These are phyloP conservation scores for Hoplias malabaricus DNA, from an alignment of 2,113 vertebrate species.

Conservation along the genomic window DNA sequence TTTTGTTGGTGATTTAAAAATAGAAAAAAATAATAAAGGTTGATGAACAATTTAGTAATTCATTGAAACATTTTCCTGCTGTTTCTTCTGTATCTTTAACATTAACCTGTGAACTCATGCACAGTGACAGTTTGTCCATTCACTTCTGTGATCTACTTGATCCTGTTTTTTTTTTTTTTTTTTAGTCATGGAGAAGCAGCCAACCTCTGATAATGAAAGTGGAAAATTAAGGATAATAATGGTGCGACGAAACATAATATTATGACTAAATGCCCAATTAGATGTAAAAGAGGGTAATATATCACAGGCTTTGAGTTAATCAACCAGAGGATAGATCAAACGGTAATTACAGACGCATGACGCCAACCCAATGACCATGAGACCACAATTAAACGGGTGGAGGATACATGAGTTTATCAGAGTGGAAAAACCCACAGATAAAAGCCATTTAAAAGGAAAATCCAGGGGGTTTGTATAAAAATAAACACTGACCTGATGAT, in stretches of 20 bases:
- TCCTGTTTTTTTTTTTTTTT: not conserved
- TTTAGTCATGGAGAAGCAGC: not conserved
- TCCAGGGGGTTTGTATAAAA: not conserved
- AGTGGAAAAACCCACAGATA: not conserved
- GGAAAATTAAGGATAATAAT: slow-evolving; percentile 6
- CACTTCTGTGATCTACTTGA: not conserved
- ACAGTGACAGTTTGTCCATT: not conserved
- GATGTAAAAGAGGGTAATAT: not conserved
- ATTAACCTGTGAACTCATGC: not conserved
- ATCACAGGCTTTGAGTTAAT: not conserved
- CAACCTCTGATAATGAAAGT: slow-evolving; percentile 1
- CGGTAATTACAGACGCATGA: slow-evolving; percentile 12
- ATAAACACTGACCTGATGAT: too few species aligned
- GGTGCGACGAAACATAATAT: not conserved
- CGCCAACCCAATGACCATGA: not conserved
- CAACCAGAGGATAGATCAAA: slow-evolving; percentile 7
- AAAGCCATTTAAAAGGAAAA: not conserved
- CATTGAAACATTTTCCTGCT: too few species aligned
- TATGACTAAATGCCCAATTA: not conserved
- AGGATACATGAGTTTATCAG: too few species aligned
- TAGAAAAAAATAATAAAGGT: too few species aligned
- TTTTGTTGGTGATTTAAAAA: too few species aligned
- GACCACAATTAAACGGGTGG: not conserved
- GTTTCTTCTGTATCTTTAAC: not conserved
- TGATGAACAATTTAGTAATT: too few species aligned